Base-by-base conservation (phyloP, 2,797 vertebrate species). In the Gastrophryne carolinensis region DNA sequence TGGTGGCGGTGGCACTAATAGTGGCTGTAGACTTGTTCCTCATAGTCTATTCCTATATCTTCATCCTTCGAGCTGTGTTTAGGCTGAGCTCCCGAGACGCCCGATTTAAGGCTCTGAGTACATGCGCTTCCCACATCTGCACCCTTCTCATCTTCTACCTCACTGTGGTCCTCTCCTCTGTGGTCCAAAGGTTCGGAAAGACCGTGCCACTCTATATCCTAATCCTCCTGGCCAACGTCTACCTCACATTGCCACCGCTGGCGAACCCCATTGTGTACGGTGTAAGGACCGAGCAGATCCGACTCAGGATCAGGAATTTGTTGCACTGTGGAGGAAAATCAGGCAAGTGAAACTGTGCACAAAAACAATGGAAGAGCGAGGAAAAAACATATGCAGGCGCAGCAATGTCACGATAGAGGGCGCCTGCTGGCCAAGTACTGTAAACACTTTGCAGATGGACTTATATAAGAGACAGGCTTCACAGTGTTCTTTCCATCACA, bases 221-320 rank as follows among this genome's bases (percentile, higher is more conserved):
- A 3, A 79, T 39, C 4, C 35, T 80, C 32, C 85, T 86, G 80
- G 84, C 86, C 13, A 80, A 87, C 6, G 1, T 86, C 71, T 87
- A 87, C 44, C 83, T 91, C 37, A 73, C 90, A 50, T 71, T 86
- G 58, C 89, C 89, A 0, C 80, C 89, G 0, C 79, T 91, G 47
- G 75, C 87, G 73, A 89, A 90, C 69, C 89, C 89, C 1, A 85
- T 91, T 50, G 84, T 91, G 78, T 91, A 90, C 0, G 68, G 68
- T 0, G 29, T 61, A 8, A 61, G 47, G 5, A 71, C 68, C 26
- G 23, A 49, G n/a, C 39, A 71, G 15, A 34, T 71, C 11, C 29
- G 39, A 3, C 24, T 32, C 26, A 29, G 39, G 10, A 19, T 69
- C 1, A 30, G 34, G 8, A 57, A 15, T 17, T 1, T 69, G 13